A percentile compares a stretch with the other conserved stretches of the same genome.
phyloP scores from a whole-genome alignment of 2,888 invertebrate genomes.

The Pycnomerus fuliginosus region DNA sequence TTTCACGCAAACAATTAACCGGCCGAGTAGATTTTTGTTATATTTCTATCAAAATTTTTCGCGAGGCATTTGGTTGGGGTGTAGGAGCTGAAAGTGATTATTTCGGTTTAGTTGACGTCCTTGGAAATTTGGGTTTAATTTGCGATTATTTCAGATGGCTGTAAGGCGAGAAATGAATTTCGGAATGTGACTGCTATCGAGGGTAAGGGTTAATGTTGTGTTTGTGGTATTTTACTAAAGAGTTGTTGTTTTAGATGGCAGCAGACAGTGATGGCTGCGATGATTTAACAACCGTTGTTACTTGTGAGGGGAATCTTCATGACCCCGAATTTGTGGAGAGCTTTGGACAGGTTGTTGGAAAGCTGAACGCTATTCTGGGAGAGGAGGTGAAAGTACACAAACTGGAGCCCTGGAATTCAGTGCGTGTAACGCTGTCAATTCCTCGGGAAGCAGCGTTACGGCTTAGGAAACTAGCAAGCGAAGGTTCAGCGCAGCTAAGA shows the following conservation, averaged over 20 bases:
- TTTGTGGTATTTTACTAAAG: conserved; percentile 1
- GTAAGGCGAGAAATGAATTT: conserved; percentile 14
- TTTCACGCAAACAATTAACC: conserved; percentile 7
- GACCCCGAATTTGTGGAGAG: conserved; percentile 84
- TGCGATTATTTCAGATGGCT: conserved; percentile 16
- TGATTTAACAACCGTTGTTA: conserved; percentile 71
- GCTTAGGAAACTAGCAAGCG: conserved; percentile 86
- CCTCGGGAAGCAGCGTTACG: conserved; percentile 93
- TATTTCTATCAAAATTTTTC: not conserved
- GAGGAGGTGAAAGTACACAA: conserved; percentile 65
- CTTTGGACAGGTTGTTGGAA: conserved; percentile 74
- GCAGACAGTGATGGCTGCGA: conserved; percentile 83
- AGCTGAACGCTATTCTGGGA: conserved; percentile 72
- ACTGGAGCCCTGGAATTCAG: conserved; percentile 98
- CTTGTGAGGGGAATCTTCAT: conserved; percentile 87
- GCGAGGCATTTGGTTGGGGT: not conserved
- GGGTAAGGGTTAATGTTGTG: conserved; percentile 7
- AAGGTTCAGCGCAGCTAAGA: conserved; percentile 84
- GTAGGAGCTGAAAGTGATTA: not conserved
- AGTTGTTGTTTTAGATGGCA: conserved; percentile 69
- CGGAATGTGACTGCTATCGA: conserved; percentile 28
- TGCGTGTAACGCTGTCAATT: conserved; percentile 95
- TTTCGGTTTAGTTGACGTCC: too few species aligned
- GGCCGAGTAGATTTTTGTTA: conserved; percentile 1
- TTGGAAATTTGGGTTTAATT: too few species aligned